phyloP scores from a whole-genome alignment of 2,113 vertebrate genomes.

The Petrocephalus zakoni region DNA sequence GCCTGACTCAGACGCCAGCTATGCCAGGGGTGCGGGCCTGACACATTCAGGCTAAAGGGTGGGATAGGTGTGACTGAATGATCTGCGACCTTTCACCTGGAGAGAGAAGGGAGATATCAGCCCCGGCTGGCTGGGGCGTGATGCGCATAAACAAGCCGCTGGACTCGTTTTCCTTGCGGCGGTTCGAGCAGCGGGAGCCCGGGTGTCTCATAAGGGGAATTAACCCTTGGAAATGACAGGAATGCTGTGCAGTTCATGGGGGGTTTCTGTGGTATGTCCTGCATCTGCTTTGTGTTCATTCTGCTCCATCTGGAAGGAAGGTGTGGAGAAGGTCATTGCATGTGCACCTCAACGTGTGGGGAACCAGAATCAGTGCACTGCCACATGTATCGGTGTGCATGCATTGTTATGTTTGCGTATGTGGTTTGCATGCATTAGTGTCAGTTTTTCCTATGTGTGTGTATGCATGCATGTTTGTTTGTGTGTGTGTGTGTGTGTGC shows the following conservation, averaged over 20 bases:
- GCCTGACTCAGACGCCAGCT: neutral
- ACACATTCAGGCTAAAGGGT: neutral
- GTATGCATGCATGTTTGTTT: neutral
- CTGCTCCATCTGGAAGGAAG: neutral
- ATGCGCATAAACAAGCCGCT: neutral
- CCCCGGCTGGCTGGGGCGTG: too few species aligned
- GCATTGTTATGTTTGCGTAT: neutral
- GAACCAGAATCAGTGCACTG: too few species aligned
- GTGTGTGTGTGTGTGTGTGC: neutral
- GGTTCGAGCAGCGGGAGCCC: neutral
- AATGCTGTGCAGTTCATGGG: slow-evolving; percentile 6
- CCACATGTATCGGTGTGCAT: neutral
- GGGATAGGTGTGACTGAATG: neutral
- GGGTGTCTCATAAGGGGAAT: neutral
- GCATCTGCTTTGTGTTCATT: slow-evolving; percentile 10
- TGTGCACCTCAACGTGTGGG: neutral
- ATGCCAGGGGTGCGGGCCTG: neutral
- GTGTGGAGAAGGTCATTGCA: neutral
- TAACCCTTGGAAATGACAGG: slow-evolving; percentile 6
- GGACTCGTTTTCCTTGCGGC: neutral
- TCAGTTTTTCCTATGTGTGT: neutral
- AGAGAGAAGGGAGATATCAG: neutral
- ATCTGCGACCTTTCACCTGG: slow-evolving; percentile 13
- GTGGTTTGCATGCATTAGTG: neutral
- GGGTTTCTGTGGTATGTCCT: neutral